phyloP scores from a whole-genome alignment of 2,113 vertebrate species.

The Manacus vitellinus region DNA sequence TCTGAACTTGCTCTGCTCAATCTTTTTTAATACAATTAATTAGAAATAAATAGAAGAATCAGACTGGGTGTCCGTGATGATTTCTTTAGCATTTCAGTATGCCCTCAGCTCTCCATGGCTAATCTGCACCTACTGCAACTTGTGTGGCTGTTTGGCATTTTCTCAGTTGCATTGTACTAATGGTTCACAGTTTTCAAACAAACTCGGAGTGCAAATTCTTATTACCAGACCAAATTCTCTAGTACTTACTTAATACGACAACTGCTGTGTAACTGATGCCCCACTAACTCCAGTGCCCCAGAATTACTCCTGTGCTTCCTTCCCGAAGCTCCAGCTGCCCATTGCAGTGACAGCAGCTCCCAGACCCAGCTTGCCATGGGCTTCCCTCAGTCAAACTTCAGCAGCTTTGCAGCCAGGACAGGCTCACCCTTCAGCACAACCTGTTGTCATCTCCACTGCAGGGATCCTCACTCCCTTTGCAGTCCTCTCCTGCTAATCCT shows the following conservation, averaged over 20 bases:
- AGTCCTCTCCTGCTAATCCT: background rate
- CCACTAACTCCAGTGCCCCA: background rate
- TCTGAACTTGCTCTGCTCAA: background rate
- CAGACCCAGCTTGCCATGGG: rapidly evolving
- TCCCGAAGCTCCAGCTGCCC: background rate
- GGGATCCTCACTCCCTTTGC: background rate
- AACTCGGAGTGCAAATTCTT: background rate
- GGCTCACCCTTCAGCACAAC: background rate
- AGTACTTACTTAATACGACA: background rate
- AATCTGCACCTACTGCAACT: background rate
- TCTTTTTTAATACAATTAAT: background rate
- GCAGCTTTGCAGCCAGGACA: background rate
- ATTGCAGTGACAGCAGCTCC: background rate
- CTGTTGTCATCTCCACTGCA: background rate
- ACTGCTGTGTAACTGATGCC: background rate
- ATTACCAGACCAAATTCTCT: background rate
- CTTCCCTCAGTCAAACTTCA: background rate
- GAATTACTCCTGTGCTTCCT: background rate
- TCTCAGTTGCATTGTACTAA: background rate
- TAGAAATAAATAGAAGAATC: background rate
- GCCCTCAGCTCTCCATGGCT: background rate
- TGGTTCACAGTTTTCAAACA: background rate
- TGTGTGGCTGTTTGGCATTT: background rate
- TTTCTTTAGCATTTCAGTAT: background rate
- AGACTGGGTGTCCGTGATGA: background rate